Conservation (phyloP, 1,140 invertebrate species). For the Ditylenchus dipsaci region DNA sequence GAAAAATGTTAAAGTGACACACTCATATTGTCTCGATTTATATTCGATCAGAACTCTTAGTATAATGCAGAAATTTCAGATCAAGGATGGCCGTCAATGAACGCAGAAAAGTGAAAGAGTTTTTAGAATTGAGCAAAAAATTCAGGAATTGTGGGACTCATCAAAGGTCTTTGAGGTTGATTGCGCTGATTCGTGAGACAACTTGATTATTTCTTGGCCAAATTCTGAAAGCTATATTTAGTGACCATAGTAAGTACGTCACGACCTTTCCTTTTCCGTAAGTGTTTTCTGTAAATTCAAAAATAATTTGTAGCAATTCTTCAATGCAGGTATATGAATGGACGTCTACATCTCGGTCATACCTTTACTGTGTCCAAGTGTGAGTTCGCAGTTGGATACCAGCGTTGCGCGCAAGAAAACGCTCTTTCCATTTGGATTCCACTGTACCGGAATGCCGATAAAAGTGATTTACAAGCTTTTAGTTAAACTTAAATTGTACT, state of each 20-base stretch:
- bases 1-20: too few species aligned
- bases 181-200: slow-evolving; percentile 29
- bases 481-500: too few species aligned
- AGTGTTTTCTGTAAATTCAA: slow-evolving; percentile 21
- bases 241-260: neutral
- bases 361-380: slow-evolving; percentile 71
- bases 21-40: too few species aligned
- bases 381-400: slow-evolving; percentile 83
- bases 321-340: slow-evolving; percentile 99
- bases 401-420: slow-evolving; percentile 82
- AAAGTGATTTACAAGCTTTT: slow-evolving; percentile 47
- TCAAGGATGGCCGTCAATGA: slow-evolving; percentile 32
- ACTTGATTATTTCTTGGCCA: slow-evolving; percentile 23
- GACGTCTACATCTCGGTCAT: slow-evolving; percentile 90
- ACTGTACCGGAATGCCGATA: slow-evolving; percentile 81
- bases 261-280: slow-evolving; percentile 11
- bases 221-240: slow-evolving; percentile 4
- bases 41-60: too few species aligned
- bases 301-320: slow-evolving; percentile 86
- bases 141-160: slow-evolving; percentile 51
- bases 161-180: slow-evolving; percentile 51
- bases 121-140: slow-evolving; percentile 47
- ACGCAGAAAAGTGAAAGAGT: slow-evolving; percentile 51
- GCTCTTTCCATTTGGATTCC: slow-evolving; percentile 95
- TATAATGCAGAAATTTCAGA: neutral